Evolutionary conservation across 1,140 invertebrate species (phyloP).

Genomic region (Drosophila quadrilineata): DNA sequence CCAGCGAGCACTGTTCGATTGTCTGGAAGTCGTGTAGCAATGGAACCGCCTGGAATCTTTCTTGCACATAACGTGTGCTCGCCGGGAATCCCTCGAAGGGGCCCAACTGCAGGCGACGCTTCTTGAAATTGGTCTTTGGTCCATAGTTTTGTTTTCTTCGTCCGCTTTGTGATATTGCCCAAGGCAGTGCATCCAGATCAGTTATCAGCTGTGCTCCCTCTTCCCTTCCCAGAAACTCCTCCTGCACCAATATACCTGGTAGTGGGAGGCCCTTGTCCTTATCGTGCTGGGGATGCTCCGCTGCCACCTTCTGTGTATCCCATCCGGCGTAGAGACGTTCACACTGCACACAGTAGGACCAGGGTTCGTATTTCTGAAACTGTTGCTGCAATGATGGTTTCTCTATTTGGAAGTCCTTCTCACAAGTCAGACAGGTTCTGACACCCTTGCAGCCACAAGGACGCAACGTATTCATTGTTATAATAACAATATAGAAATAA

Average conservation of each 20-base stretch:
- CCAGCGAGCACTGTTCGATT: slow-evolving; percentile 98
- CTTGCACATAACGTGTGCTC: slow-evolving; percentile 91
- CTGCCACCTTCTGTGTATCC: slow-evolving; percentile 83
- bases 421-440: slow-evolving; percentile 93
- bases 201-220: slow-evolving; percentile 88
- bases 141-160: slow-evolving; percentile 98
- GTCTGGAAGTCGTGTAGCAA: slow-evolving; percentile 90
- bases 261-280: slow-evolving; percentile 84
- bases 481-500: slow-evolving; percentile 57
- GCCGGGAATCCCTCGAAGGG: slow-evolving; percentile 94
- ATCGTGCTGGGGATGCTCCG: slow-evolving; percentile 86
- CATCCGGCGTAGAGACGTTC: slow-evolving; percentile 88
- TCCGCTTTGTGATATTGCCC: slow-evolving; percentile 97
- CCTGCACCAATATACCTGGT: slow-evolving; percentile 87
- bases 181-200: slow-evolving; percentile 90
- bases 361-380: slow-evolving; percentile 83
- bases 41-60: slow-evolving; percentile 86
- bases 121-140: slow-evolving; percentile 99
- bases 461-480: slow-evolving; percentile 87
- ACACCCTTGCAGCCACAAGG: slow-evolving; percentile 96
- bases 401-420: slow-evolving; percentile 86
- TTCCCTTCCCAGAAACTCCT: slow-evolving; percentile 88
- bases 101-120: slow-evolving; percentile 90
- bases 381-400: slow-evolving; percentile 80
- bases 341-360: slow-evolving; percentile 90